Evolutionary conservation across 2,888 invertebrate species (phyloP), one percentile per base, ranked within the genome.

Genomic region (Caradrina kadenii): DNA sequence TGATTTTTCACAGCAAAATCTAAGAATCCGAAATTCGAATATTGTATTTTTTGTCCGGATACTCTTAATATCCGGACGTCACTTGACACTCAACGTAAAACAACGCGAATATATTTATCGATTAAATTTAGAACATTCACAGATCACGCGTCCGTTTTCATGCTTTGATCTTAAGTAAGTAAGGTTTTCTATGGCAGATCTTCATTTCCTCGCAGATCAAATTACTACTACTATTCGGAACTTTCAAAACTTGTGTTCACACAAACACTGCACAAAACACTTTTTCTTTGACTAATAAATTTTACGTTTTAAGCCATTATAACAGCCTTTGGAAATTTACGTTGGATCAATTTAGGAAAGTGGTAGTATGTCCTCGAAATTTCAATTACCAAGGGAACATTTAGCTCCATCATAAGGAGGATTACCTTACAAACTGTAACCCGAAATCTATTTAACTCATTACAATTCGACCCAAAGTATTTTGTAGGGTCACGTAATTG

Each of bases 371-470:
- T 71, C 22, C 35, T 45, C 56, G 11, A 31, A 77, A 71, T 50
- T 35, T 69, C 72, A 31, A 54, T 59, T 78, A 78, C 49, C 52
- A n/a, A 6, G 15, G 17, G 45, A 63, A 55, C 48, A 78, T 78
- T 73, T 73, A 26, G 17, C 26, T 31, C 52, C 48, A 49, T 72
- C 42, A 63, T 64, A 79, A 73, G 79, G n/a, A 61, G 48, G 73
- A 79, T 73, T 73, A 73, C 55, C 55, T 21, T 31, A 39, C 53
- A 62, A 73, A 48, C 55, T 50, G 54, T 63, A 63, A 31, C 74
- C 64, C 49, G 15, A 73, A 73, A 73, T 73, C 55, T 73, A 79
- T 73, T 79, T 79, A 79, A 73, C 73, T 73, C 63, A 73, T 79
- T 79, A 73, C 31, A 49, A 49, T 45, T 71, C 21, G n/a, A 71